Conservation (phyloP, 30 jellyfish, hydroid and myxozoan genomes). For the Hydra vulgaris region DNA sequence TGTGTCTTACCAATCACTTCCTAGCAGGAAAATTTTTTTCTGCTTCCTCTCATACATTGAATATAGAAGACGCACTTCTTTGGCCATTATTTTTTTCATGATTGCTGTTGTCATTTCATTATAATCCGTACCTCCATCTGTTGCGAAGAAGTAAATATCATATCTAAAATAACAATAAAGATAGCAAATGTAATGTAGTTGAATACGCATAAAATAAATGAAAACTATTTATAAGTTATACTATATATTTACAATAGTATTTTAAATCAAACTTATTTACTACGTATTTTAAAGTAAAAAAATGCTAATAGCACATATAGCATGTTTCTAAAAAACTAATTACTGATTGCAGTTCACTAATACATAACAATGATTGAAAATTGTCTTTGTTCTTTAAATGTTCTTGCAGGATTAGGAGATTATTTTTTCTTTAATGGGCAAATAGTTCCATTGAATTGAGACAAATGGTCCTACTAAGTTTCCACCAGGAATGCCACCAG, state of each 20-base stretch:
- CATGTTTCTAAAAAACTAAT: not conserved
- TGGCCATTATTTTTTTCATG: not conserved
- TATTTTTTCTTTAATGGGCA: not conserved
- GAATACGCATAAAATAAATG: not conserved
- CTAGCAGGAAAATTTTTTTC: not conserved
- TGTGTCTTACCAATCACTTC: not conserved
- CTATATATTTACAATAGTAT: not conserved
- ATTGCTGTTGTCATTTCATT: not conserved
- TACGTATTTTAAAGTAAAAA: not conserved
- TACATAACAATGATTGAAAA: not conserved
- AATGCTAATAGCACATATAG: not conserved
- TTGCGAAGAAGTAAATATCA: not conserved
- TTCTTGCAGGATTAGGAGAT: not conserved
- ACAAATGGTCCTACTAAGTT: not conserved
- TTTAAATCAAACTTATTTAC: not conserved
- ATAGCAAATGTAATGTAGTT: not conserved
- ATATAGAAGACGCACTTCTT: not conserved
- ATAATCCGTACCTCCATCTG: not conserved
- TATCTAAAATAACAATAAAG: not conserved
- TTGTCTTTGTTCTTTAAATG: too few species aligned
- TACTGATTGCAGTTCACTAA: not conserved
- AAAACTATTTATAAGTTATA: too few species aligned
- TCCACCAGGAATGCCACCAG: not conserved
- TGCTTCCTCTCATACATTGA: not conserved
- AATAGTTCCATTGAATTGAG: not conserved